phyloP scores from a whole-genome alignment of 2,797 vertebrate species.

The Sebastes diploproa region DNA sequence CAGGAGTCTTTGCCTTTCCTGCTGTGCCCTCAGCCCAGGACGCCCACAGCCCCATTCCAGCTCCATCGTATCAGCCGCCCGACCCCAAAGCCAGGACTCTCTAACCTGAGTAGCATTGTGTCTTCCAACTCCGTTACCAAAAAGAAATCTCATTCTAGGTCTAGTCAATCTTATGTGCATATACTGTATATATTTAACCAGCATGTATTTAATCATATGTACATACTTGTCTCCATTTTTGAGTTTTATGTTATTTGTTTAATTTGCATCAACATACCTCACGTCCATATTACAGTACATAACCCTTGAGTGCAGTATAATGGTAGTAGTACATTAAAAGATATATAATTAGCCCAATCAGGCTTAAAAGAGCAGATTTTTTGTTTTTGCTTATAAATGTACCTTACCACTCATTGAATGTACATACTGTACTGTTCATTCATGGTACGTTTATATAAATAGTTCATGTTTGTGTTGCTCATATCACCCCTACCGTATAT shows the following conservation, averaged over 20 bases:
- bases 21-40: conserved; percentile 71
- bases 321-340: conserved; percentile 41
- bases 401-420: conserved; percentile 49
- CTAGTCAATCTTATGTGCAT: conserved; percentile 61
- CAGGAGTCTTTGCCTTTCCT: conserved; percentile 74
- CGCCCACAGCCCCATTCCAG: conserved; percentile 56
- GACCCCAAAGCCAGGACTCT: conserved; percentile 83
- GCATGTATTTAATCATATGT: conserved; percentile 74
- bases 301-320: conserved; percentile 41
- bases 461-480: conserved; percentile 58
- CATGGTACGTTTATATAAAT: conserved; percentile 53
- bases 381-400: conserved; percentile 48
- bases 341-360: conserved; percentile 39
- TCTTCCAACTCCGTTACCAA: conserved; percentile 74
- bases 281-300: conserved; percentile 50
- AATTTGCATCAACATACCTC: conserved; percentile 65
- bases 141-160: conserved; percentile 55
- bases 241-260: conserved; percentile 49
- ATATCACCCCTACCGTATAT: conserved; percentile 33
- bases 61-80: conserved; percentile 71
- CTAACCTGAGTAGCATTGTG: conserved; percentile 73
- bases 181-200: conserved; percentile 76
- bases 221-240: conserved; percentile 59
- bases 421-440: conserved; percentile 54
- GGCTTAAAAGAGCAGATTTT: conserved; percentile 37